phyloP scores from a whole-genome alignment of 2,113 vertebrate species.

The Hippopotamus amphibius region DNA sequence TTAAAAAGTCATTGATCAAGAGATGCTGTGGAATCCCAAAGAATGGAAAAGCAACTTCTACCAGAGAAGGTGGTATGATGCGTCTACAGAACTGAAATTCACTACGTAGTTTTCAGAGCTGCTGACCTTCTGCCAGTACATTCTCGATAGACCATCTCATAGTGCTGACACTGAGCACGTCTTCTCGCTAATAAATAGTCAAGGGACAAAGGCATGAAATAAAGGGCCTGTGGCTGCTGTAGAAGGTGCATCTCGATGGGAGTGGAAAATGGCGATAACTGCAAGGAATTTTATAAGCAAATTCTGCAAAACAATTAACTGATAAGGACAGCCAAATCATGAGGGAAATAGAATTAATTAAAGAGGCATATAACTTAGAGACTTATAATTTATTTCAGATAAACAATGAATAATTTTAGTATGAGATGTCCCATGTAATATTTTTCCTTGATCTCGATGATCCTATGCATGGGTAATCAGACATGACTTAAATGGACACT shows the following conservation, averaged over 20 bases:
- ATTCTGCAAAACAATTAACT: not conserved
- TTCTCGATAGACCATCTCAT: rapidly evolving
- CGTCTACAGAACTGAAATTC: not conserved
- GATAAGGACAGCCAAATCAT: not conserved
- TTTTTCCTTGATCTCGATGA: not conserved
- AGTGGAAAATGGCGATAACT: not conserved
- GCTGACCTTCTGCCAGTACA: rapidly evolving
- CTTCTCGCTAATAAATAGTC: not conserved
- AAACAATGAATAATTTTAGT: not conserved
- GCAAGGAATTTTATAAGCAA: not conserved
- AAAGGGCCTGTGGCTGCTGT: rapidly evolving
- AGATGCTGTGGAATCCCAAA: not conserved
- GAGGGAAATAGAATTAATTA: not conserved
- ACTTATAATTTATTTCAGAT: not conserved
- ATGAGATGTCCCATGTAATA: not conserved
- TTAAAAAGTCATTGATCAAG: not conserved
- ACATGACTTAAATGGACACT: not conserved
- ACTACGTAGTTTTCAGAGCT: not conserved
- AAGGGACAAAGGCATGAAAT: not conserved
- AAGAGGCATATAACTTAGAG: not conserved
- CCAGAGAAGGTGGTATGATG: rapidly evolving
- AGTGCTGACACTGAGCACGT: rapidly evolving
- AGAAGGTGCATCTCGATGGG: rapidly evolving
- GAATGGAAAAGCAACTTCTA: not conserved
- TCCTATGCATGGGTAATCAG: not conserved